Percentiles rank a stretch among this genome's conserved stretches.
Conservation (phyloP, 2,797 vertebrate genomes). For the Coranthus polyacanthus region DNA sequence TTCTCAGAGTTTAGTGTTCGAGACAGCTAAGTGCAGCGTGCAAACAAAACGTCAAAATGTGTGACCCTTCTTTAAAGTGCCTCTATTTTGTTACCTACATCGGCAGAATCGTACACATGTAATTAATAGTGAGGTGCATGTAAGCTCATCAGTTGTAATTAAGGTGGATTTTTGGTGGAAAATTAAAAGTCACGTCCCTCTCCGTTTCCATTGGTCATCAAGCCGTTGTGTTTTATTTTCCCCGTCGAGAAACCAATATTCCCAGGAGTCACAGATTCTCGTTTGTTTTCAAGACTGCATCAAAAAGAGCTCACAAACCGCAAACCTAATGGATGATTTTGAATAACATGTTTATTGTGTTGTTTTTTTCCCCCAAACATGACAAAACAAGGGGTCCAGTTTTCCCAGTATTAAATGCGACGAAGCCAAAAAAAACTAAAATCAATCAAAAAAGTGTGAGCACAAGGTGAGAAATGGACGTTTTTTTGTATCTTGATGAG, state of each 20-base stretch:
- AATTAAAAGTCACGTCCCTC: not conserved
- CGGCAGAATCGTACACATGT: too few relatives aligned
- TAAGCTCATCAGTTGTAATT: not conserved
- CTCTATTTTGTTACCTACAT: too few relatives aligned
- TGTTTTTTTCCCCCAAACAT: not conserved
- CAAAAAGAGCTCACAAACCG: constrained; percentile 7
- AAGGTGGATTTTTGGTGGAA: not conserved
- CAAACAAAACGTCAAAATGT: constrained; percentile 24
- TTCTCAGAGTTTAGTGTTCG: constrained; percentile 19
- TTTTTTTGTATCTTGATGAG: too few relatives aligned
- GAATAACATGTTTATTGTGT: not conserved
- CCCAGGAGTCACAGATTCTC: not conserved
- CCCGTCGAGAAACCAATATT: not conserved
- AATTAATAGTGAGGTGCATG: not conserved
- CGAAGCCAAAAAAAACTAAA: too few relatives aligned
- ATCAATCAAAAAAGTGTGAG: too few relatives aligned
- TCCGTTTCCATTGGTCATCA: not conserved
- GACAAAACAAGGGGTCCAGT: not conserved
- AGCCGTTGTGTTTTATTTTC: not conserved
- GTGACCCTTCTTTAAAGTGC: constrained; percentile 6
- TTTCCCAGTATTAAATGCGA: not conserved
- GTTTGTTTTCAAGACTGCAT: constrained; percentile 4
- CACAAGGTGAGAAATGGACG: too few relatives aligned
- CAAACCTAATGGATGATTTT: not conserved
- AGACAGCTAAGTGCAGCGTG: not conserved